A percentile compares a stretch with the other conserved stretches of the same genome.
Evolutionary conservation across 2,888 invertebrate genomes (phyloP).

Genomic region (Drosophila testacea): DNA sequence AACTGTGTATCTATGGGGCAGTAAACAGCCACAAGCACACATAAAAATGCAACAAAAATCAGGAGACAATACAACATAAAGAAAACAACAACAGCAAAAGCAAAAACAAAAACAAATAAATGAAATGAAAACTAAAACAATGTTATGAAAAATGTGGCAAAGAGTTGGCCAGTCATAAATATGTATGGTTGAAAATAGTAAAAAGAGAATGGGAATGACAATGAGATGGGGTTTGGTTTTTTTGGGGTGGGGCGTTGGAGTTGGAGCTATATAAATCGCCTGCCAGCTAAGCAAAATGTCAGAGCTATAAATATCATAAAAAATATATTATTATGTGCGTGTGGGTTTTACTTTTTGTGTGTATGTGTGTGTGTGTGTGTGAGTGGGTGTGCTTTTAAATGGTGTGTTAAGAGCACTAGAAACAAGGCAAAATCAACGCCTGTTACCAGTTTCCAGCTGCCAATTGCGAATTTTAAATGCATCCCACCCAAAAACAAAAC

Average conservation of each 20-base stretch:
- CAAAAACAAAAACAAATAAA: constrained; percentile 23
- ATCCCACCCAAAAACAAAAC: constrained; percentile 19
- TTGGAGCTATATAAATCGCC: constrained; percentile 64
- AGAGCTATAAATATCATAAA: constrained; percentile 78
- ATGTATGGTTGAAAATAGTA: constrained; percentile 50
- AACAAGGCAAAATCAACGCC: constrained; percentile 8
- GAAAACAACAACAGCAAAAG: constrained; percentile 9
- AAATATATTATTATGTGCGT: constrained; percentile 71
- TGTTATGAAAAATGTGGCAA: constrained; percentile 58
- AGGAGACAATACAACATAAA: constrained; percentile 13
- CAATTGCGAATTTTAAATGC: constrained; percentile 29
- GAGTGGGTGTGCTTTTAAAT: constrained; percentile 51
- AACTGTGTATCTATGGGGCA: constrained; percentile 58
- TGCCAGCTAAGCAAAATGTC: constrained; percentile 77
- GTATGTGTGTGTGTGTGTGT: constrained; percentile 10
- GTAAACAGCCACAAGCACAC: constrained; percentile 59
- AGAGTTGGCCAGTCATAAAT: constrained; percentile 66
- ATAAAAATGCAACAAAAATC: constrained; percentile 70
- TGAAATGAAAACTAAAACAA: constrained; percentile 65
- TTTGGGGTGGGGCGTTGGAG: constrained; percentile 3
- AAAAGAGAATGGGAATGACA: neutral
- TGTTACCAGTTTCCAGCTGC: constrained; percentile 20
- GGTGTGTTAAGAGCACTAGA: constrained; percentile 71
- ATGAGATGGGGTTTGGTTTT: neutral
- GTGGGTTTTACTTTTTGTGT: neutral